phyloP scores from a whole-genome alignment of 2,888 invertebrate genomes.

The Endomychus coccineus region DNA sequence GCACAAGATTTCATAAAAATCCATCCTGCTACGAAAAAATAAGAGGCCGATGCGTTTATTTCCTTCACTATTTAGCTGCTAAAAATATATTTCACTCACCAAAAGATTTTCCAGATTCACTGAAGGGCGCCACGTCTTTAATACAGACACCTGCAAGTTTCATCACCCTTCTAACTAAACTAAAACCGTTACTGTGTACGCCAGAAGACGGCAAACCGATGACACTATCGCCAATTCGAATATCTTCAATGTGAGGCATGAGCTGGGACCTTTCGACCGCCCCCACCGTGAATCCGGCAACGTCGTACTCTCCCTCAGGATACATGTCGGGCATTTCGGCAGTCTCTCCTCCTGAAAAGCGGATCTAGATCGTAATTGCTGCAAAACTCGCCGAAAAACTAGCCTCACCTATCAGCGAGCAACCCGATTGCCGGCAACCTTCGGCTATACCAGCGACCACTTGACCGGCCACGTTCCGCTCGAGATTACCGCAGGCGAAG shows the following conservation, averaged over 20 bases:
- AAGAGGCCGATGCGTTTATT: too few species aligned
- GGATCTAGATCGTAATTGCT: background rate
- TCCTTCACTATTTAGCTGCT: too few species aligned
- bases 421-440: constrained; percentile 79
- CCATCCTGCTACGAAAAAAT: too few species aligned
- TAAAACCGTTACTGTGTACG: constrained; percentile 92
- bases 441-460: constrained; percentile 83
- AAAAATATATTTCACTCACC: constrained; percentile 46
- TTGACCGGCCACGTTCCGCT: constrained; percentile 65
- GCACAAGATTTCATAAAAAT: too few species aligned
- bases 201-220: constrained; percentile 86
- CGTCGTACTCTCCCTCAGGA: constrained; percentile 77
- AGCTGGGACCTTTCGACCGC: constrained; percentile 71
- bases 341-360: constrained; percentile 76
- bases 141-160: constrained; percentile 58
- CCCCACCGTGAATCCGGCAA: constrained; percentile 94
- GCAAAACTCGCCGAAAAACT: background rate
- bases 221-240: constrained; percentile 69
- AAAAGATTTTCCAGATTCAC: constrained; percentile 58
- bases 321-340: constrained; percentile 98
- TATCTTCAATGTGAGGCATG: constrained; percentile 59
- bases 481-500: constrained; percentile 83
- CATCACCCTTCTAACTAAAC: constrained; percentile 75
- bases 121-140: constrained; percentile 63
- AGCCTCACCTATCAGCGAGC: constrained; percentile 74